Evolutionary conservation across 2,113 vertebrate species (phyloP).

Genomic region (Burhinus oedicnemus): DNA sequence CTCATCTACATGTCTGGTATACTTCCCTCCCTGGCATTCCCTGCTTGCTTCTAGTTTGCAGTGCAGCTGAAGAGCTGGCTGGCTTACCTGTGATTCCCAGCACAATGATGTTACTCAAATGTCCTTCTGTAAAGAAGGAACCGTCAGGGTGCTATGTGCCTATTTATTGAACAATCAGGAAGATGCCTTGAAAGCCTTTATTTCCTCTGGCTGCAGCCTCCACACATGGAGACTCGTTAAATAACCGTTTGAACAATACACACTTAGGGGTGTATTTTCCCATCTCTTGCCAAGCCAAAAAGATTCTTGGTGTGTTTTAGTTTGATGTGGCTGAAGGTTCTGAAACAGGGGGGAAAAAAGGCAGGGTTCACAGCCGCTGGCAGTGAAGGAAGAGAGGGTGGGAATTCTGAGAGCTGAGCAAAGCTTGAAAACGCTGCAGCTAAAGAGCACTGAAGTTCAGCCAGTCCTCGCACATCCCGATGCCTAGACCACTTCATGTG

Average conservation of each 20-base stretch:
- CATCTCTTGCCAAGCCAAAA: neutral
- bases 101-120: neutral
- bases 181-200: conserved; percentile 35
- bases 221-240: neutral
- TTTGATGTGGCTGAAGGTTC: neutral
- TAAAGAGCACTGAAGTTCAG: neutral
- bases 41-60: neutral
- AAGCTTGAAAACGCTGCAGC: neutral
- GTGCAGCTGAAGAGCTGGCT: neutral
- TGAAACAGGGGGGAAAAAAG: neutral
- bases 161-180: conserved; percentile 36
- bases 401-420: neutral
- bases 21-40: neutral
- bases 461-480: accelerated
- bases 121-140: conserved; percentile 21
- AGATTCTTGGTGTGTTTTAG: neutral
- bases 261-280: neutral
- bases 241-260: neutral
- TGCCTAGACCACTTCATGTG: accelerated
- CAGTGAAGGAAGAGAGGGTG: neutral
- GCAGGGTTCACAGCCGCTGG: neutral
- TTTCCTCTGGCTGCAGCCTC: conserved; percentile 41
- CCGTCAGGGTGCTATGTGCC: neutral
- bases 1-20: neutral
- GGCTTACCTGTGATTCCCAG: neutral